A percentile compares a stretch with the other conserved stretches of the same genome.
phyloP scores from a whole-genome alignment of 2,113 vertebrate genomes.

The Struthio camelus region DNA sequence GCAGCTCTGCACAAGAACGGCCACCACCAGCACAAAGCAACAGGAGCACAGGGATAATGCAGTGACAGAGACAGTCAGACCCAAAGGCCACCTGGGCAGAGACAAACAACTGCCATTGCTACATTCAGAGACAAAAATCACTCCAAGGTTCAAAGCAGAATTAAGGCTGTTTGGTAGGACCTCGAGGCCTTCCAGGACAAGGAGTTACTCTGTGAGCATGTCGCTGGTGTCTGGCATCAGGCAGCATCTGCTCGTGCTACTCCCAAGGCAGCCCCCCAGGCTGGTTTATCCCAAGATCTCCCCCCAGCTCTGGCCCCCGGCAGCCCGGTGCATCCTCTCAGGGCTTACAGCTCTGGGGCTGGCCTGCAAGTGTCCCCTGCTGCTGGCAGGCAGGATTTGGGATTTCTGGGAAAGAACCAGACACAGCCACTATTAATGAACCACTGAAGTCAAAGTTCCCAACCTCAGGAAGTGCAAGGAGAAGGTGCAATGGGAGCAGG shows the following conservation, averaged over 20 bases:
- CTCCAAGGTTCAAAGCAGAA: neutral
- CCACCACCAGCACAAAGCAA: neutral
- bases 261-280: neutral
- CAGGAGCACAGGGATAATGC: neutral
- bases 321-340: neutral
- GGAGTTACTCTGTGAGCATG: accelerated
- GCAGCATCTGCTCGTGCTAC: neutral
- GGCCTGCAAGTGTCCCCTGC: neutral
- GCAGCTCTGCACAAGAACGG: neutral
- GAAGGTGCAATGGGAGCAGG: neutral
- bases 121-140: neutral
- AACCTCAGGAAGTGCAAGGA: neutral
- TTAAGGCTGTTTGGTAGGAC: neutral
- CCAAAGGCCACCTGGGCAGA: neutral
- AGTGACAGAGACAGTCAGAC: neutral
- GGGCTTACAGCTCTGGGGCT: neutral
- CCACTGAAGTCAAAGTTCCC: neutral
- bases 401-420: neutral
- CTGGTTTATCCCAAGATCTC: neutral
- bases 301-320: neutral
- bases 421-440: no score
- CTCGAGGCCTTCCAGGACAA: neutral
- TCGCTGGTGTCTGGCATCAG: accelerated
- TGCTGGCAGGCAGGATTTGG: neutral
- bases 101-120: neutral